Conservation (phyloP, 2,888 invertebrate species). For the Pseudococcus longispinus region DNA sequence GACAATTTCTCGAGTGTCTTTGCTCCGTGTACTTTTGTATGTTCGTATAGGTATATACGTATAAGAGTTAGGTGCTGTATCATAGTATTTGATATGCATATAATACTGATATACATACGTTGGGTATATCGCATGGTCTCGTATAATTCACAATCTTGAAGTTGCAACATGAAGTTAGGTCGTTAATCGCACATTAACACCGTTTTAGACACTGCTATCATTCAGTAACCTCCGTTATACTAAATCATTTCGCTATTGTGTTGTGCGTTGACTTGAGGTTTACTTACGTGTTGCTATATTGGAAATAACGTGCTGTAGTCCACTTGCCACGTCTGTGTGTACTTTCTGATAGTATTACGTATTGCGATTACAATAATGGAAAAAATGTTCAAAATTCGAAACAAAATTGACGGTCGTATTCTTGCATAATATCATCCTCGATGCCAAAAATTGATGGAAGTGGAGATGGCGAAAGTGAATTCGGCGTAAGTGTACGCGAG, state of each 20-base stretch:
- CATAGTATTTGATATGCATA: background rate
- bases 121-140: background rate
- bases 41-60: background rate
- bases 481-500: background rate
- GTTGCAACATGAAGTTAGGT: background rate
- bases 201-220: background rate
- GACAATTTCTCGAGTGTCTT: background rate
- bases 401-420: background rate
- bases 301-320: background rate
- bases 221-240: background rate
- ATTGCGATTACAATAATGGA: too few relatives aligned
- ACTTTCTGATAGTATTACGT: too few relatives aligned
- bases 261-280: background rate
- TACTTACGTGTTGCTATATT: background rate
- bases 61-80: background rate
- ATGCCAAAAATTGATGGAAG: background rate
- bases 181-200: conserved; percentile 26
- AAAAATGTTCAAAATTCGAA: too few relatives aligned
- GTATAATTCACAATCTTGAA: background rate
- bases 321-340: too few relatives aligned
- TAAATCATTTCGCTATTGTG: background rate
- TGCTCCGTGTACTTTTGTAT: background rate
- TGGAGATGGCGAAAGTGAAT: conserved; percentile 27
- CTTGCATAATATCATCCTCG: conserved; percentile 7
- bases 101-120: background rate